Conservation (phyloP, 2,797 vertebrate genomes). For the Eurystomus glaucurus region DNA sequence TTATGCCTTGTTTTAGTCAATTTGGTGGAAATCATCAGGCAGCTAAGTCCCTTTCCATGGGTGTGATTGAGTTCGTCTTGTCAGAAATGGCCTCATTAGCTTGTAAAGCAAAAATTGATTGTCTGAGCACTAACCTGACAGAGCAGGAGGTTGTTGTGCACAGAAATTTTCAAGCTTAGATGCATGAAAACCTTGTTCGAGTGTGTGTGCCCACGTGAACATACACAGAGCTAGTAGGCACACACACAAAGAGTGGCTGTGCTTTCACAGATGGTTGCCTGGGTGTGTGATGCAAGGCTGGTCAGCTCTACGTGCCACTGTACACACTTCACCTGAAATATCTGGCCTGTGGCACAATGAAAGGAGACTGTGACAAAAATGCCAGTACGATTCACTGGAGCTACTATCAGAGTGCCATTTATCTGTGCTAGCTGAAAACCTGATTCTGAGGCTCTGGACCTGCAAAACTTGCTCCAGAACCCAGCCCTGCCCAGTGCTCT, state of each 20-base stretch:
- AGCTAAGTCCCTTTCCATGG: background rate
- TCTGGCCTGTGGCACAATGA: background rate
- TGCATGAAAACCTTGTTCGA: accelerated
- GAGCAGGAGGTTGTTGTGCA: background rate
- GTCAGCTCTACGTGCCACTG: background rate
- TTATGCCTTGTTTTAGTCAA: background rate
- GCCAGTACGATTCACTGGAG: background rate
- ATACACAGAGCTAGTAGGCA: accelerated
- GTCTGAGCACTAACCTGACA: background rate
- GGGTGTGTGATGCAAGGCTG: accelerated
- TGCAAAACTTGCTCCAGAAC: background rate
- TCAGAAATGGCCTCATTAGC: background rate
- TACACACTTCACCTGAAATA: background rate
- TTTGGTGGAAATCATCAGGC: background rate
- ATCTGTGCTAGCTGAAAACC: background rate
- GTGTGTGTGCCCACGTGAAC: accelerated
- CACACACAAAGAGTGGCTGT: accelerated
- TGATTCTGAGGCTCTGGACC: too few relatives aligned
- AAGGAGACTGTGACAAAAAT: background rate
- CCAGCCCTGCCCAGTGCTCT: background rate
- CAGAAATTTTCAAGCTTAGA: background rate
- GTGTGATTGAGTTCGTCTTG: background rate
- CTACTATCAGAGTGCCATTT: background rate
- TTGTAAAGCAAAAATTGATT: background rate
- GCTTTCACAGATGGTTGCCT: background rate